A percentile compares a stretch with the other conserved stretches of the same genome.
These are phyloP conservation scores for Clunio marinus DNA, from an alignment of 2,888 invertebrate species.

Conservation along the genomic window DNA sequence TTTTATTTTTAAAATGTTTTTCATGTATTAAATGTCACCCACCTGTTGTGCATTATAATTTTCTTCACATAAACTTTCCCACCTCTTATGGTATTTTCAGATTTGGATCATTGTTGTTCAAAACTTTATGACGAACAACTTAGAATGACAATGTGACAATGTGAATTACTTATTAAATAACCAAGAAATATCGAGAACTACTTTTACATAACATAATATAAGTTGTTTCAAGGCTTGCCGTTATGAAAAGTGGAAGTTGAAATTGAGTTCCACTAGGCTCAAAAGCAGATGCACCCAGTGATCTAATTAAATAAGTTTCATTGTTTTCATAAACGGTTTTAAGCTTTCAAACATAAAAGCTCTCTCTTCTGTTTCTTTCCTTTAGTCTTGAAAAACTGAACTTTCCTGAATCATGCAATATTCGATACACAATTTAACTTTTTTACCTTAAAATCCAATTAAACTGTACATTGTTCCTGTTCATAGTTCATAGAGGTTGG, in stretches of 20 bases:
- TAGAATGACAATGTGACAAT: neutral
- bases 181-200: slow-evolving; percentile 58
- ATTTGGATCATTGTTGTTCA: neutral
- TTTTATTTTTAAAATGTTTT: neutral
- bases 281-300: slow-evolving; percentile 47
- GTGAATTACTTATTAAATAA: slow-evolving; percentile 50
- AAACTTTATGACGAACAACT: slow-evolving; percentile 11
- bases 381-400: too few species aligned
- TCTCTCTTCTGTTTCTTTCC: too few species aligned
- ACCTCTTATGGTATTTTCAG: neutral
- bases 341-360: too few species aligned
- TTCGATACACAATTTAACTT: too few species aligned
- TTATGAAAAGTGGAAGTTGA: slow-evolving; percentile 52
- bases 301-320: slow-evolving; percentile 53
- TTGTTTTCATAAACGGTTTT: slow-evolving; percentile 55
- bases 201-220: slow-evolving; percentile 58
- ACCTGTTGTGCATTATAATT: neutral
- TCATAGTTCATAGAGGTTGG: too few species aligned
- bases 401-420: too few species aligned
- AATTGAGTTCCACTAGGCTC: slow-evolving; percentile 53
- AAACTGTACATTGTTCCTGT: too few species aligned
- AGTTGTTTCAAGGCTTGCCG: slow-evolving; percentile 54
- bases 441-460: too few species aligned
- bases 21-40: neutral
- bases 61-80: slow-evolving; percentile 9